Conservation (phyloP, 2,797 vertebrate species). For the Podarcis siculus region DNA sequence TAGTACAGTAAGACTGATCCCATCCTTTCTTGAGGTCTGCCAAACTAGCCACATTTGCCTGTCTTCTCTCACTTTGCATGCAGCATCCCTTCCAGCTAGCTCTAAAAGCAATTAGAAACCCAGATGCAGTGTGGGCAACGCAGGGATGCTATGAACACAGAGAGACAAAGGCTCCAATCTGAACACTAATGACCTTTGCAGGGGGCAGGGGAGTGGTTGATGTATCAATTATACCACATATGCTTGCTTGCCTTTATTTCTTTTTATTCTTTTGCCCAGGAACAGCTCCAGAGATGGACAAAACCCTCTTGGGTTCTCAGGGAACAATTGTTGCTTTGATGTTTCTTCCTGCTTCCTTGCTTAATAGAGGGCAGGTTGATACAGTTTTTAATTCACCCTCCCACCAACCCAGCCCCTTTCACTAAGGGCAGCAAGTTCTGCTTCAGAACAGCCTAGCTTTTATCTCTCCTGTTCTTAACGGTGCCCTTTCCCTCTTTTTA, state of each 20-base stretch:
- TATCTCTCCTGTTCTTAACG: constrained; percentile 19
- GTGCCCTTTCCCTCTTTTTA: constrained; percentile 39
- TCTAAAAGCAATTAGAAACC: constrained; percentile 36
- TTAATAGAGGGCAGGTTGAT: constrained; percentile 28
- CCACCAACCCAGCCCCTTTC: not conserved
- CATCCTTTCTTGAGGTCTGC: not conserved
- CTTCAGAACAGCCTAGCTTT: constrained; percentile 46
- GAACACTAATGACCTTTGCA: not conserved
- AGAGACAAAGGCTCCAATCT: not conserved
- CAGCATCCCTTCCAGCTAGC: not conserved
- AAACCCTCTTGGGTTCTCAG: constrained; percentile 40
- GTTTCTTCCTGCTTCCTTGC: not conserved
- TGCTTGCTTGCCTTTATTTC: constrained; percentile 35
- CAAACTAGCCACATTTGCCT: not conserved
- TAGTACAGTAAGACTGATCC: not conserved
- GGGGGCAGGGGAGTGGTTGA: constrained; percentile 31
- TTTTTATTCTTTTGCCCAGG: constrained; percentile 2
- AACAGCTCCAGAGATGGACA: constrained; percentile 50
- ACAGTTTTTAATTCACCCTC: constrained; percentile 36
- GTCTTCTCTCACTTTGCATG: constrained; percentile 13
- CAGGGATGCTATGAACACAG: not conserved
- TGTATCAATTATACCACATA: constrained; percentile 50
- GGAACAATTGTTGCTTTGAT: not conserved
- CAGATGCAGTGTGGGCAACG: not conserved
- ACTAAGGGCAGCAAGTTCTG: constrained; percentile 34